Base-by-base conservation (phyloP, 2,888 invertebrate species). In the Leucophenga maculata region DNA sequence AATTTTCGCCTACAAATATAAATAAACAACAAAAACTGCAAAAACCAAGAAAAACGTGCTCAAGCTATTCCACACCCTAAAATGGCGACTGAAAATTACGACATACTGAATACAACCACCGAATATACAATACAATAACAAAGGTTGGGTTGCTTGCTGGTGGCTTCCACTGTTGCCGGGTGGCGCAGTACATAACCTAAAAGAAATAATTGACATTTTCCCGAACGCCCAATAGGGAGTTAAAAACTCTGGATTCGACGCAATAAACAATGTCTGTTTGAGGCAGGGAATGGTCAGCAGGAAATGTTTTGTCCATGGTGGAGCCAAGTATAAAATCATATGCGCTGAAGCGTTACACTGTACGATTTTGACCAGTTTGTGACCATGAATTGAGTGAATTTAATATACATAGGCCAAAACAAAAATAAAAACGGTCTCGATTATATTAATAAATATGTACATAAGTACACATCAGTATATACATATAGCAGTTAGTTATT, bases 271-370 rank as follows among this genome's bases (percentile, higher is more conserved):
- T 80, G 8, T 8, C 39, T 39, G 11, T 11, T 3, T 78, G 77
- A 72, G 80, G 78, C 72, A 80, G 80, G 78, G 77, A 77, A 83
- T 79, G 79, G 73, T 68, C 62, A 60, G 14, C 22, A 68, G 31
- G 44, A 39, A 22, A 26, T 6, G 26, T 13, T 39, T 14, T n/a
- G 22, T 22, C 0, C 6, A 48, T 20, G 14, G n/a, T 57, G 57
- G 31, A 14, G 57, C 9, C 20, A 32, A 62, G 11, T 39, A 69
- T 60, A 31, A 52, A 69, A 60, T 52, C 65, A 69, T 46, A 46
- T 59, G 22, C 52, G 31, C 39, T 52, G 52, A 52, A 52, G 16
- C 60, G 16, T 60, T 44, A 9, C 44, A 18, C 14, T 26, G n/a
- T 11, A 39, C 44, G 9, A 32, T 2, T 57, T 22, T 16, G 31